A percentile compares a stretch with the other conserved stretches of the same genome.
These are phyloP conservation scores for Parnassius mnemosyne DNA, from an alignment of 2,888 invertebrate genomes.

Conservation along the genomic window DNA sequence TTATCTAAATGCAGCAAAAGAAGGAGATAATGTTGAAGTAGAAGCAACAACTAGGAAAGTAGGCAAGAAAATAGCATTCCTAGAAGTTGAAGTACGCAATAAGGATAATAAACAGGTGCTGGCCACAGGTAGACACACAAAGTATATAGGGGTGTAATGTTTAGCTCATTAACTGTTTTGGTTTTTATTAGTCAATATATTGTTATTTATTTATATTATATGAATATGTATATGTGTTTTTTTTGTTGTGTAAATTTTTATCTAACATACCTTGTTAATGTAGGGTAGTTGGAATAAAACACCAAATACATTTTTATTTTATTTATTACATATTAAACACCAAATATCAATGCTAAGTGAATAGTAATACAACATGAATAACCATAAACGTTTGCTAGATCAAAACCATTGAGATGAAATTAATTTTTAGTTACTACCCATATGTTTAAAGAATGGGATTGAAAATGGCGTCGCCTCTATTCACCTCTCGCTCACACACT, in stretches of 20 bases:
- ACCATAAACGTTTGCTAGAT: conserved; percentile 1
- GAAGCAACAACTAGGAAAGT: conserved; percentile 88
- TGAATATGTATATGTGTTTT: background rate
- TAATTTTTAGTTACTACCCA: no score
- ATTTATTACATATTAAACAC: conserved; percentile 16
- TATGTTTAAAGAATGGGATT: no score
- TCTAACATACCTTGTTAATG: no score
- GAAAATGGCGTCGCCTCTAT: no score
- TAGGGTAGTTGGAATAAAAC: conserved; percentile 8
- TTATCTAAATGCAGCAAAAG: conserved; percentile 87
- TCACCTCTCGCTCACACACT: no score
- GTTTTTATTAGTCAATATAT: background rate
- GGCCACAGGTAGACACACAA: conserved; percentile 92
- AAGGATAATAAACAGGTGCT: conserved; percentile 87
- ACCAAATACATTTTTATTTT: conserved; percentile 18
- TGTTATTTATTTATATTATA: conserved; percentile 10
- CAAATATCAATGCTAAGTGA: conserved; percentile 3
- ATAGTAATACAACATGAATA: conserved; percentile 5
- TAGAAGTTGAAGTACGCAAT: conserved; percentile 88
- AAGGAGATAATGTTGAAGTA: conserved; percentile 89
- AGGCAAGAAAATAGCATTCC: conserved; percentile 90
- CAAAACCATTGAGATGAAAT: no score
- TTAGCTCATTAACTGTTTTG: background rate
- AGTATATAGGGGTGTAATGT: conserved; percentile 66
- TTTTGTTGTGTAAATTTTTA: background rate